Evolutionary conservation across 1,140 invertebrate species (phyloP).

Genomic region (Atopsyche davidsoni): DNA sequence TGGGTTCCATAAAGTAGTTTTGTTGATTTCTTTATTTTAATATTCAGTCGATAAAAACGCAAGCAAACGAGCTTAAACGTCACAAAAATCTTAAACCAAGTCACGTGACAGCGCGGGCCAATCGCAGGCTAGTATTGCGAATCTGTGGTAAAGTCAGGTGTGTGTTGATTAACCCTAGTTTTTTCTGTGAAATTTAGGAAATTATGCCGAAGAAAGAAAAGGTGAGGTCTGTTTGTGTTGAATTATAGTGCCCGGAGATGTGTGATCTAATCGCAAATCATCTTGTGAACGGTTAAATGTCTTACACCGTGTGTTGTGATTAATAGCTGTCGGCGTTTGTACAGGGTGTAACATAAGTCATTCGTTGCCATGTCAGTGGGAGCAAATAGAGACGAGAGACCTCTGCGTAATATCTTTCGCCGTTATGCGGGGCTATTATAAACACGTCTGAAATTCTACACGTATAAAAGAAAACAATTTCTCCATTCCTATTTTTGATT

Average conservation of each 20-base stretch:
- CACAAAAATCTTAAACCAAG: slow-evolving; percentile 11
- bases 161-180: slow-evolving; percentile 26
- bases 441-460: slow-evolving; percentile 18
- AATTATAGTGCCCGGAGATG: not conserved
- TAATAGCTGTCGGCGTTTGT: slow-evolving; percentile 13
- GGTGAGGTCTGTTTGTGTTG: slow-evolving; percentile 14
- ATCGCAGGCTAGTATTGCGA: slow-evolving; percentile 16
- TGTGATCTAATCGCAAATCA: not conserved
- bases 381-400: slow-evolving; percentile 2
- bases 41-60: slow-evolving; percentile 13
- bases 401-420: slow-evolving; percentile 23
- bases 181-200: slow-evolving; percentile 16
- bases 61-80: slow-evolving; percentile 11
- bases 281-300: not conserved
- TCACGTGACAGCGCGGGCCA: slow-evolving; percentile 21
- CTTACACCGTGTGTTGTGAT: not conserved
- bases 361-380: slow-evolving; percentile 24
- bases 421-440: slow-evolving; percentile 15
- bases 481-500: not conserved
- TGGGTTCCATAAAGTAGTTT: too few relatives aligned
- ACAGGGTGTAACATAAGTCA: slow-evolving; percentile 24
- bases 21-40: not conserved
- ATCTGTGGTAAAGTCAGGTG: slow-evolving; percentile 25
- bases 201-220: slow-evolving; percentile 20
- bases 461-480: not conserved